Base-by-base conservation (phyloP, 2,113 vertebrate genomes). In the Oriolus oriolus region DNA sequence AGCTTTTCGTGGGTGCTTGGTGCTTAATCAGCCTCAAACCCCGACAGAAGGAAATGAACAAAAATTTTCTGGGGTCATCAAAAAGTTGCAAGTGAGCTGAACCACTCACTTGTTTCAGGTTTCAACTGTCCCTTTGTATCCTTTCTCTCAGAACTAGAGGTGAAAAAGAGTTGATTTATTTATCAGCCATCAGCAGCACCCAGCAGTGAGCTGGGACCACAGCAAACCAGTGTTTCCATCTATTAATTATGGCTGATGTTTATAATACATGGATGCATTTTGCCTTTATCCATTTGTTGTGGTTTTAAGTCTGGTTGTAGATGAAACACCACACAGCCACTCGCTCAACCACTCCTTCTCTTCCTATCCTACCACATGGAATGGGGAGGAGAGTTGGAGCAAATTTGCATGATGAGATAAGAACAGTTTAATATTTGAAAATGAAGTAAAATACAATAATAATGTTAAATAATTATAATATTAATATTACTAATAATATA, bases 281-380 rank as follows among this genome's bases (percentile, higher is more conserved):
- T 37, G 26, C 7, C 44, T 11, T 41, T 83, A 63, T 65, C 16
- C 13, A 41, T 6, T 7, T 59, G 17, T 59, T 31, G 21, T 37
- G 31, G 9, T 37, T 59, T 59, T 52, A 37, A 68, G 27, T 14
- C 45, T 0, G 0, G 21, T 22, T 86, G 45, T 22, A 68, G 37
- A 37, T 44, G 63, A 28, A 59, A 15, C 44, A 22, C 7, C 31
- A 15, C 33, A 37, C 7, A 68, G 37, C 11, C 44, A 50, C 17
- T 77, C 0, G 0, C 33, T 33, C 45, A 27, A 5, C 1, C 1
- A 0, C 22, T 11, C 20, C 22, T 59, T 37, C 33, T 37, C 22
- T 28, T 37, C 73, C 37, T 68, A 28, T 54, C 39, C 33, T 44
- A 18, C 18, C 22, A 16, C 2, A 0, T 11, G 9, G 11, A 60